A percentile compares a stretch with the other conserved stretches of the same genome.
phyloP scores from a whole-genome alignment of 2,888 invertebrate genomes.

The Eristalis pertinax region DNA sequence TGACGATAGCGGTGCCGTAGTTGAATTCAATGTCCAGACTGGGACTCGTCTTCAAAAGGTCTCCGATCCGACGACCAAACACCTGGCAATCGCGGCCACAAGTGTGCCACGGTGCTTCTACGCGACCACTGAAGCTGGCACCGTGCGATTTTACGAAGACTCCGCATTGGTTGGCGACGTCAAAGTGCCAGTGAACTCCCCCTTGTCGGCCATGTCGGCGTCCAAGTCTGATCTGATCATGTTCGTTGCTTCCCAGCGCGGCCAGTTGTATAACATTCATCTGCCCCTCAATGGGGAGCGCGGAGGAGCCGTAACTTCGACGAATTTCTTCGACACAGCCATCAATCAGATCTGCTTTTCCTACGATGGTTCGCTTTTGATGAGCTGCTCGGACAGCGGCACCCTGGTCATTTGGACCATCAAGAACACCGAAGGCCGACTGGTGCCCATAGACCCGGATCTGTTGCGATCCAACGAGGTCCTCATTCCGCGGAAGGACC shows the following conservation, averaged over 20 bases:
- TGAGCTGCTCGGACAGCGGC: constrained; percentile 90
- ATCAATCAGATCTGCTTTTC: constrained; percentile 86
- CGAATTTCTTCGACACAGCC: constrained; percentile 82
- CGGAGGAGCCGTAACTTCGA: constrained; percentile 78
- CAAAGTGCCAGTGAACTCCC: constrained; percentile 75
- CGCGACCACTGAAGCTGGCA: constrained; percentile 79
- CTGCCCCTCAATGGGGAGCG: constrained; percentile 81
- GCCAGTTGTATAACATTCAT: constrained; percentile 89
- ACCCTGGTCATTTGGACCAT: constrained; percentile 93
- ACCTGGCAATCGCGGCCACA: constrained; percentile 85
- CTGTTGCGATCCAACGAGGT: constrained; percentile 90
- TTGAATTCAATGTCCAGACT: constrained; percentile 71
- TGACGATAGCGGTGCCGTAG: constrained; percentile 89
- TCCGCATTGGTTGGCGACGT: constrained; percentile 77
- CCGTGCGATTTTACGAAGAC: constrained; percentile 67
- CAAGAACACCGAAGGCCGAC: constrained; percentile 86
- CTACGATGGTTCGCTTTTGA: constrained; percentile 89
- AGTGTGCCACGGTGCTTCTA: constrained; percentile 78
- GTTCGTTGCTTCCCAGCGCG: constrained; percentile 89
- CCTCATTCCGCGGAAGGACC: constrained; percentile 89
- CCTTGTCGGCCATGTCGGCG: constrained; percentile 83
- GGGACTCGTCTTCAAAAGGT: constrained; percentile 89
- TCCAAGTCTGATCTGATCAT: constrained; percentile 91
- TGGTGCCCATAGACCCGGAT: constrained; percentile 88
- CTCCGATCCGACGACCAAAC: constrained; percentile 89